phyloP scores from a whole-genome alignment of 2,888 invertebrate species.

The Hirtodrosophila alboralis region DNA sequence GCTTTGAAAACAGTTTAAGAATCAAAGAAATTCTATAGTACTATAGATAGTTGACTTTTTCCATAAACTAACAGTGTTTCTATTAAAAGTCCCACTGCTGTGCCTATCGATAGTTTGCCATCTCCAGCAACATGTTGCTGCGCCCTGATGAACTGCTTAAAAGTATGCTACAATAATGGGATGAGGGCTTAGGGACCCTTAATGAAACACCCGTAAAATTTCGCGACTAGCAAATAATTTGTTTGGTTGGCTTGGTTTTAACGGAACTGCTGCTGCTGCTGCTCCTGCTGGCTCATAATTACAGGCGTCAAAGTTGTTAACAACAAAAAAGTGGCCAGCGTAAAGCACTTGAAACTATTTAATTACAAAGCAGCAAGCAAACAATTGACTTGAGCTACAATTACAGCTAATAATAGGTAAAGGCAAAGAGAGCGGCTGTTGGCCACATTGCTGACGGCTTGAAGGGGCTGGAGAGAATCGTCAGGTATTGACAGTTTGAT shows the following conservation, averaged over 20 bases:
- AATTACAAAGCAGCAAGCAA: conserved; percentile 73
- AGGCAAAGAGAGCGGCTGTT: conserved; percentile 4
- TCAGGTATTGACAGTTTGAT: conserved; percentile 26
- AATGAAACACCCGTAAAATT: conserved; percentile 28
- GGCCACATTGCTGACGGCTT: conserved; percentile 41
- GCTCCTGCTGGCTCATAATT: conserved; percentile 51
- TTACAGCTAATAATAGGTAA: conserved; percentile 56
- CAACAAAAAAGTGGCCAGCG: conserved; percentile 69
- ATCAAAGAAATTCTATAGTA: too few relatives aligned
- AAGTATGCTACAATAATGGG: conserved; percentile 27
- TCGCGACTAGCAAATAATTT: conserved; percentile 42
- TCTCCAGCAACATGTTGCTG: background rate
- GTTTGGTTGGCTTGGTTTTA: conserved; percentile 15
- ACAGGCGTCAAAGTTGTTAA: conserved; percentile 72
- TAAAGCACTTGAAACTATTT: conserved; percentile 70
- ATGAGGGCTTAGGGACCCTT: background rate
- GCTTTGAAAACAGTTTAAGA: too few relatives aligned
- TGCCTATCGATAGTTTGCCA: too few relatives aligned
- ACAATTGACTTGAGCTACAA: conserved; percentile 71
- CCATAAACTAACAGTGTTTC: too few relatives aligned
- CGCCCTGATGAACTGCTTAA: conserved; percentile 5
- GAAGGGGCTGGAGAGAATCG: conserved; percentile 38
- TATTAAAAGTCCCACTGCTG: too few relatives aligned
- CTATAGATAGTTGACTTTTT: too few relatives aligned
- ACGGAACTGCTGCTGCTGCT: background rate